Base-by-base conservation (phyloP, 2,113 vertebrate species). In the Gambusia holbrooki region DNA sequence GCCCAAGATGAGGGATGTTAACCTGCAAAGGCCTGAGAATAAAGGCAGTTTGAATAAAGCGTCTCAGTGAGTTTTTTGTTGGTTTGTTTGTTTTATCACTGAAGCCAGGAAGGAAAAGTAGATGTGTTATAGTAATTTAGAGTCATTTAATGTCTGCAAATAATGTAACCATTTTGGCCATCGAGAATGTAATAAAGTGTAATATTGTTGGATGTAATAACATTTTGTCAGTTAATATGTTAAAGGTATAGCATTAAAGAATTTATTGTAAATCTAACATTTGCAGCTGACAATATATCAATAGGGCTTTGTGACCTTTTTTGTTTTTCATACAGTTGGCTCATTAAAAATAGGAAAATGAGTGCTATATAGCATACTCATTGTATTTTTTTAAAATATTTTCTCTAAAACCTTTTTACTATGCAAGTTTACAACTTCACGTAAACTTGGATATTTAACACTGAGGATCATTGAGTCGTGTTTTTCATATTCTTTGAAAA, bases 1-100 rank as follows among this genome's bases (percentile, higher is more conserved):
- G 95, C 71, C 95, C 95, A 3, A 75, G 94, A 76, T 96, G 69
- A 89, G 33, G 42, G 22, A 37, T 45, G 13, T 28, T 65, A 5
- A 37, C 3, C 19, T 13, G 35, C 9, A 29, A 35, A 37, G n/a
- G 2, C 8, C 19, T 22, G 25, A 58, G 5, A 58, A 58, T 58
- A 58, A 64, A 14, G 33, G 32, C 5, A 25, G 10, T 35, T 3
- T 35, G 9, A 19, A 35, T 33, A 64, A 30, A 33, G 28, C 11
- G 22, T 58, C 51, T n/a, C 28, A 33, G 19, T 32, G 30, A 17
- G 1, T 33, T 35, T 35, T 37, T 54, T 54, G 8, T 25, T 25
- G 40, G 40, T 22, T n/a, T 58, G 7, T 25, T n/a, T 58, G 12
- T 3, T n/a, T 25, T 1, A 58, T 58, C 19, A 58, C 25, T 3